Conservation (phyloP, 2,113 vertebrate species). For the Todiramphus chloris region DNA sequence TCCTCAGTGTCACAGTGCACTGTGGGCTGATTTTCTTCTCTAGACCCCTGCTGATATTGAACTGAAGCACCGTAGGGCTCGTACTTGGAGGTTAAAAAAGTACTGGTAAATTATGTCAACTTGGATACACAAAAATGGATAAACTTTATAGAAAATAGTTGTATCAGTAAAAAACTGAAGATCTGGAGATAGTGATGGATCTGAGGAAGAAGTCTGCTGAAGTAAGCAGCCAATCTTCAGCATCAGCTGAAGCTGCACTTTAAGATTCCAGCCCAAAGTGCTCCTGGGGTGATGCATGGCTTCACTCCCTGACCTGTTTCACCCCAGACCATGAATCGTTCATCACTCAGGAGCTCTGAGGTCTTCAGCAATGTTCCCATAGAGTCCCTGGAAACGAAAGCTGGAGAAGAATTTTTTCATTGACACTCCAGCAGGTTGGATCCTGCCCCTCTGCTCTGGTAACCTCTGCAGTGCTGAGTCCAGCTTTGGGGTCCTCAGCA, state of each 20-base stretch:
- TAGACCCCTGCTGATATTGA: not conserved
- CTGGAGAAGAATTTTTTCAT: not conserved
- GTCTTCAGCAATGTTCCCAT: not conserved
- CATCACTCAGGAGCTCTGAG: not conserved
- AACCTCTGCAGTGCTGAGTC: not conserved
- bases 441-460: not conserved
- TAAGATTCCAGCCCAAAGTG: not conserved
- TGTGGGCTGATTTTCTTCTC: not conserved
- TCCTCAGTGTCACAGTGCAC: not conserved
- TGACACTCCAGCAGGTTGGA: not conserved
- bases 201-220: not conserved
- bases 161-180: not conserved
- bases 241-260: not conserved
- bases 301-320: not conserved
- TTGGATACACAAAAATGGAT: not conserved
- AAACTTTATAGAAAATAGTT: not conserved
- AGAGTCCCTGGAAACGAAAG: not conserved
- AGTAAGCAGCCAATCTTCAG: not conserved
- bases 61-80: not conserved
- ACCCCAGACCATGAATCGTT: not conserved
- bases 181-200: not conserved
- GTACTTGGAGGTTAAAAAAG: not conserved
- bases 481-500: not conserved
- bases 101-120: rapidly evolving
- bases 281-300: not conserved